These are phyloP conservation scores for Liasis olivaceus DNA, from an alignment of 2,797 vertebrate genomes.

Conservation along the genomic window DNA sequence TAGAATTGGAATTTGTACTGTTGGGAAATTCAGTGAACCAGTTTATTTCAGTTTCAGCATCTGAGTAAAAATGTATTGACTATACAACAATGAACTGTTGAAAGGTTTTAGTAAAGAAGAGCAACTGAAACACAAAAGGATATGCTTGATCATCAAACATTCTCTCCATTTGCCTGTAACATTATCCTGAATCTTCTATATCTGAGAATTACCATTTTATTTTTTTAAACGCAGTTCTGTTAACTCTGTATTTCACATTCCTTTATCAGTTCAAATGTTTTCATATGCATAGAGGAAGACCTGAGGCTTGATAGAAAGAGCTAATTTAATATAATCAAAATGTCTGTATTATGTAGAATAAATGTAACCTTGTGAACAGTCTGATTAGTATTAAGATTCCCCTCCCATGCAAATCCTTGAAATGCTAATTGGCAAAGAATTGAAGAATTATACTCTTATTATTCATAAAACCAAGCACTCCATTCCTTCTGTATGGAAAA, in stretches of 20 bases:
- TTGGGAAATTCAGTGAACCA: conserved; percentile 57
- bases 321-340: neutral
- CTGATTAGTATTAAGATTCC: neutral
- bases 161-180: too few species aligned
- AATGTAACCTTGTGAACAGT: neutral
- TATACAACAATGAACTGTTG: conserved; percentile 40
- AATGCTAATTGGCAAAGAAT: neutral
- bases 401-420: neutral
- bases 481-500: too few species aligned
- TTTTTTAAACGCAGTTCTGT: neutral
- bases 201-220: neutral
- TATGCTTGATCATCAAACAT: neutral
- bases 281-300: neutral
- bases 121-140: neutral
- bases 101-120: neutral
- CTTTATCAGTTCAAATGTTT: neutral
- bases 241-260: neutral
- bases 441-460: neutral
- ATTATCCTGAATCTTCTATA: neutral
- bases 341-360: neutral
- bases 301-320: neutral
- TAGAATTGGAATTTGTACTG: conserved; percentile 51
- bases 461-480: too few species aligned
- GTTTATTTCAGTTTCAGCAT: conserved; percentile 55
- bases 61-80: conserved; percentile 51